These are phyloP conservation scores for Diuraphis noxia DNA, from an alignment of 1,140 invertebrate genomes.

Conservation along the genomic window DNA sequence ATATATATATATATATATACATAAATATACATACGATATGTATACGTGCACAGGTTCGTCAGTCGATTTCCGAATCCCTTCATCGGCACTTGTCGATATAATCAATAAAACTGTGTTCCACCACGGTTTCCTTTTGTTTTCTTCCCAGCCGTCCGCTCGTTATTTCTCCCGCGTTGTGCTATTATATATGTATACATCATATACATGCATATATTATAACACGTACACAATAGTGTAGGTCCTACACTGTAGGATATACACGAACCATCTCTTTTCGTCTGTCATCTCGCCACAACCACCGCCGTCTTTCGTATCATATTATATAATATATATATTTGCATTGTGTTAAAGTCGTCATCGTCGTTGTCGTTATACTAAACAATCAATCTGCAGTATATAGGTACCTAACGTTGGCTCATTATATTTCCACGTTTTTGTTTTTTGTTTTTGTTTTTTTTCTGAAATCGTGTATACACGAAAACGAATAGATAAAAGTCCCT, in stretches of 20 bases:
- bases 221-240: background rate
- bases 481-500: background rate
- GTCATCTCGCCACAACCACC: background rate
- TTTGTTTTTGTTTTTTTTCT: too few relatives aligned
- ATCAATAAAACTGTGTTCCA: slow-evolving; percentile 18
- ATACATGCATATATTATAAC: background rate
- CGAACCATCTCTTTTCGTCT: background rate
- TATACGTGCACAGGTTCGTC: slow-evolving; percentile 18
- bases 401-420: background rate
- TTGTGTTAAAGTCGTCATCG: background rate
- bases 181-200: background rate
- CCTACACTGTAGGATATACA: too few relatives aligned
- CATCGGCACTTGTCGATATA: slow-evolving; percentile 47
- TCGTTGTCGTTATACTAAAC: background rate
- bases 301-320: background rate
- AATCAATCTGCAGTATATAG: background rate
- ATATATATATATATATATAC: too few relatives aligned
- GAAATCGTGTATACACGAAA: background rate
- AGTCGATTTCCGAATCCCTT: slow-evolving; percentile 46
- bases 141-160: background rate
- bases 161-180: background rate
- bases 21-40: background rate
- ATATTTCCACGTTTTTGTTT: background rate
- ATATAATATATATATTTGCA: background rate
- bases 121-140: slow-evolving; percentile 23